Evolutionary conservation across 2,797 vertebrate species (phyloP).

Genomic region (Synanceia verrucosa): DNA sequence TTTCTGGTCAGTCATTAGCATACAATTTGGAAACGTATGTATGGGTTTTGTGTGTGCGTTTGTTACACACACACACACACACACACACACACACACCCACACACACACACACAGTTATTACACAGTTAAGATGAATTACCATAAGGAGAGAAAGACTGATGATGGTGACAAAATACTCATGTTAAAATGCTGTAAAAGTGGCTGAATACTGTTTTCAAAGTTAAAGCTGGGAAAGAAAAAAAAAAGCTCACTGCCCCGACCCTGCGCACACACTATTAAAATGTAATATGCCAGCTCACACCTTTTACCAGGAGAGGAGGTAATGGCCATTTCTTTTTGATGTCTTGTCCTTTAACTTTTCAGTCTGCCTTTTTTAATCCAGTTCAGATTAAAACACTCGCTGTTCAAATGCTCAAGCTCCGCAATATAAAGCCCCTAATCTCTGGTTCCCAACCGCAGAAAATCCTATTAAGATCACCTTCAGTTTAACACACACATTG

Average conservation of each 20-base stretch:
- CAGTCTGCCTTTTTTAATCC: slow-evolving; percentile 75
- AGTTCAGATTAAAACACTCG: slow-evolving; percentile 81
- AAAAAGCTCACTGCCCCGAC: background rate
- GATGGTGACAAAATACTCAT: background rate
- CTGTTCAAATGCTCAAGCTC: slow-evolving; percentile 72
- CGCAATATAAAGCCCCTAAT: slow-evolving; percentile 85
- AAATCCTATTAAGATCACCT: slow-evolving; percentile 89
- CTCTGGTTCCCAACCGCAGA: slow-evolving; percentile 83
- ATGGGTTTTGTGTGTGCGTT: background rate
- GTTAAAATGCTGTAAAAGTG: too few relatives aligned
- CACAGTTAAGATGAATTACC: slow-evolving; percentile 16
- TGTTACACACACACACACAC: too few relatives aligned
- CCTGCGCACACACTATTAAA: slow-evolving; percentile 23
- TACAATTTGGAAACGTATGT: slow-evolving; percentile 56
- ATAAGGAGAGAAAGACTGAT: slow-evolving; percentile 8
- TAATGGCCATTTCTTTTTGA: slow-evolving; percentile 72
- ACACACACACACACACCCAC: too few relatives aligned
- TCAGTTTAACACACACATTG: slow-evolving; percentile 84
- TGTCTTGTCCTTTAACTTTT: slow-evolving; percentile 73
- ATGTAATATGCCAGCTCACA: slow-evolving; percentile 69
- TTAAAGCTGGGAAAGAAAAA: background rate
- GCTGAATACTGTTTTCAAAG: slow-evolving; percentile 3
- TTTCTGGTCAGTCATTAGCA: slow-evolving; percentile 73
- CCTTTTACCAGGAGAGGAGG: slow-evolving; percentile 54
- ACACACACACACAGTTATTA: too few relatives aligned